Percentiles rank a stretch among this genome's conserved stretches.
Conservation (phyloP, 2,113 vertebrate species). For the Hepsetus odoe region DNA sequence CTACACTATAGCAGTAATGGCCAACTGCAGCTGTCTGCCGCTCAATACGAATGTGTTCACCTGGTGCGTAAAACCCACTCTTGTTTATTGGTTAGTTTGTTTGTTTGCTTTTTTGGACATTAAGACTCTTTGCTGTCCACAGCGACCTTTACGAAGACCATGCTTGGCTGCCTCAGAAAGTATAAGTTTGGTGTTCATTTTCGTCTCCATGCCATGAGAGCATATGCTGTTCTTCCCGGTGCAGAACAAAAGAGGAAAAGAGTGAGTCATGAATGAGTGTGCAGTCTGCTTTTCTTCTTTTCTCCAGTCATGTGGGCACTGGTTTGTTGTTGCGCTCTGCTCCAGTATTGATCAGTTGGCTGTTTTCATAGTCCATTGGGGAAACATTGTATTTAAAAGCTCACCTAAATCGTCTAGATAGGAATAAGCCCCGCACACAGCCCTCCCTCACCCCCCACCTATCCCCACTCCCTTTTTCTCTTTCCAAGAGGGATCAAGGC, state of each 20-base stretch:
- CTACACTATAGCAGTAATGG: constrained; percentile 62
- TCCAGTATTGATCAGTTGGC: constrained; percentile 72
- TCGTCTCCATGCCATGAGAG: constrained; percentile 53
- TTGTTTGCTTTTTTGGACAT: constrained; percentile 48
- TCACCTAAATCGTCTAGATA: constrained; percentile 47
- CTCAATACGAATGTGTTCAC: constrained; percentile 65
- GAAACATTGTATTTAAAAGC: constrained; percentile 64
- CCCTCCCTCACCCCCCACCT: too few relatives aligned
- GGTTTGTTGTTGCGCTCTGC: constrained; percentile 63
- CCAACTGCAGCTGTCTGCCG: constrained; percentile 63
- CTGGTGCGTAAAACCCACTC: constrained; percentile 53
- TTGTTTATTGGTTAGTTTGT: constrained; percentile 49
- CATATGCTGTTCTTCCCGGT: constrained; percentile 52
- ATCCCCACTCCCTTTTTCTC: too few relatives aligned
- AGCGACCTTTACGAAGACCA: constrained; percentile 42
- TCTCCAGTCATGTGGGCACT: constrained; percentile 64
- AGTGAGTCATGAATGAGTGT: constrained; percentile 52
- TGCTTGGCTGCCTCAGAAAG: constrained; percentile 27
- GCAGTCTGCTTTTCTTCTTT: constrained; percentile 40
- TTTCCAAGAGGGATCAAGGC: constrained; percentile 5
- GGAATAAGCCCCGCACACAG: background rate
- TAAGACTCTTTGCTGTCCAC: constrained; percentile 51
- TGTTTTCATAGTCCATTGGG: constrained; percentile 59
- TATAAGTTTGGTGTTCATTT: constrained; percentile 44
- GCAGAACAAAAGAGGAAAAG: constrained; percentile 40